Conservation (phyloP, 2,888 invertebrate genomes). For the Subacronicta megacephala region DNA sequence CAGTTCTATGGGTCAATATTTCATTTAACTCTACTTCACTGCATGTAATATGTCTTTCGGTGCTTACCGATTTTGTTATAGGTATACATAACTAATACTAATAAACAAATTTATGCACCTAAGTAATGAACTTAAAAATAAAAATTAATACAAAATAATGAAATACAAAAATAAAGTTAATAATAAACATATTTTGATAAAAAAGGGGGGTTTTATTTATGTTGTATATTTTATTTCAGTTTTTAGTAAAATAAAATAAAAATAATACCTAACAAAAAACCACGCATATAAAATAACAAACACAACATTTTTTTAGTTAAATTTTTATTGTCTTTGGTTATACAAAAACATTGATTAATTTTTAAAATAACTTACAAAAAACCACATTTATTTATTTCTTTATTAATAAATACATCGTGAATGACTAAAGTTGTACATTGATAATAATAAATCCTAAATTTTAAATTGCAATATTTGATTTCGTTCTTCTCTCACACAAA, state of each 20-base stretch:
- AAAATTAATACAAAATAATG: neutral
- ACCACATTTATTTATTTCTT: constrained; percentile 81
- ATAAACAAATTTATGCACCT: too few species aligned
- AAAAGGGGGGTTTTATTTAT: neutral
- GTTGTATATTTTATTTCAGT: constrained; percentile 5
- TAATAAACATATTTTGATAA: too few species aligned
- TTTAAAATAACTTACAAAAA: constrained; percentile 89
- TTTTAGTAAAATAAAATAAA: constrained; percentile 8
- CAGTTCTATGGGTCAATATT: constrained; percentile 1
- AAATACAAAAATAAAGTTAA: neutral
- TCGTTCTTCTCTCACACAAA: constrained; percentile 41
- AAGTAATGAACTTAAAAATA: too few species aligned
- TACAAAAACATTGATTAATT: constrained; percentile 89
- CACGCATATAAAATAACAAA: constrained; percentile 63
- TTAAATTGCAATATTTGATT: constrained; percentile 57
- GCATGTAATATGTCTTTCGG: neutral
- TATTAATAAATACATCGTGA: constrained; percentile 81
- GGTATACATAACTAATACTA: too few species aligned
- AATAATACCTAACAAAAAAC: constrained; percentile 9
- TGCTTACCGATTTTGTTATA: neutral
- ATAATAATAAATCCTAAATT: constrained; percentile 75
- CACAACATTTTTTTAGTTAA: constrained; percentile 79
- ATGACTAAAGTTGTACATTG: constrained; percentile 86
- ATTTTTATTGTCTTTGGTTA: constrained; percentile 90
- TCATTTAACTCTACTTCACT: constrained; percentile 4